These are phyloP conservation scores for Coracopsis vasa DNA, from an alignment of 2,113 vertebrate species.

Conservation along the genomic window DNA sequence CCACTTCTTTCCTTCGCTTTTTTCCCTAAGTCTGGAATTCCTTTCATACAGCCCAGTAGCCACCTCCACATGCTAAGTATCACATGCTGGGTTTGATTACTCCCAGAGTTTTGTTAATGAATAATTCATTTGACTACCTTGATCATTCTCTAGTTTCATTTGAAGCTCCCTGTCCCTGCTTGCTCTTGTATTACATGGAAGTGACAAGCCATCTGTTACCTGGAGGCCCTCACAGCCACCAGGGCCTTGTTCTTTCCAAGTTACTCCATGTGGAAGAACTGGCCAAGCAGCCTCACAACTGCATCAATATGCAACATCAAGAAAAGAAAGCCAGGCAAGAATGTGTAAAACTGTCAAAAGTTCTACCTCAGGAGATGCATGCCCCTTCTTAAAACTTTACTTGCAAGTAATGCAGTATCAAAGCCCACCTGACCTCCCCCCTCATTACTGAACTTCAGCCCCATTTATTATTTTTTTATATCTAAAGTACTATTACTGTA, in stretches of 20 bases:
- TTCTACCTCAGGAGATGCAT: background rate
- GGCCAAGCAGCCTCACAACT: background rate
- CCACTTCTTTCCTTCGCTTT: background rate
- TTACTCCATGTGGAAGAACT: background rate
- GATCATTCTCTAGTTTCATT: constrained; percentile 37
- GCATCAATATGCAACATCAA: background rate
- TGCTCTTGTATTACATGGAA: constrained; percentile 39
- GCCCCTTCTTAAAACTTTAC: background rate
- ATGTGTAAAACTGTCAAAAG: background rate
- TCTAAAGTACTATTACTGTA: background rate
- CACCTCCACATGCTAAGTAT: background rate
- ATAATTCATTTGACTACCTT: constrained; percentile 53
- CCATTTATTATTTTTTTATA: background rate
- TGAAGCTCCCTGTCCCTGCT: constrained; percentile 1
- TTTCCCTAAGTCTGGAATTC: background rate
- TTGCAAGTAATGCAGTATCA: background rate
- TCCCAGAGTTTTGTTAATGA: constrained; percentile 32
- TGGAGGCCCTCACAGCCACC: background rate
- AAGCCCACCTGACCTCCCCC: background rate
- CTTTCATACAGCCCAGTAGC: background rate
- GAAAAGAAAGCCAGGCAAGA: background rate
- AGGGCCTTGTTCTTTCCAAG: background rate
- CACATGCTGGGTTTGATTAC: constrained; percentile 30
- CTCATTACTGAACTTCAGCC: background rate
- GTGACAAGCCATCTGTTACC: constrained; percentile 50